phyloP scores from a whole-genome alignment of 2,888 invertebrate species.

The Gnatocerus cornutus region DNA sequence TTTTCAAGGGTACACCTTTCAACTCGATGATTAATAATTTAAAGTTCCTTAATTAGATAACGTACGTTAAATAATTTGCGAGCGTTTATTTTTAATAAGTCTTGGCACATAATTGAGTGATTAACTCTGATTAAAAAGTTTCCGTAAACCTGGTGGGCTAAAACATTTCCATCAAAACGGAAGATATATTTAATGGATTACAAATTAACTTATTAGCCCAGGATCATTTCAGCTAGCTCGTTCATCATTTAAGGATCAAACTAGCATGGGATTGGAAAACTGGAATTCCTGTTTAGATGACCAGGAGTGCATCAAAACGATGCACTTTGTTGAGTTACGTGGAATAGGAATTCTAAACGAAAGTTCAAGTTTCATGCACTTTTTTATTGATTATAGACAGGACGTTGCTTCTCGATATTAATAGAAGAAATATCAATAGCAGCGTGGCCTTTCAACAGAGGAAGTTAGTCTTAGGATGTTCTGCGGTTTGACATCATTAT shows the following conservation, averaged over 20 bases:
- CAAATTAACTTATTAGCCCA: constrained; percentile 33
- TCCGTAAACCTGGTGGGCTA: constrained; percentile 8
- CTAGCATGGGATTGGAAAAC: constrained; percentile 8
- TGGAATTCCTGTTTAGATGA: background rate
- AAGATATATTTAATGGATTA: constrained; percentile 29
- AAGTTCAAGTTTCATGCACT: background rate
- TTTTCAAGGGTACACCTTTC: constrained; percentile 22
- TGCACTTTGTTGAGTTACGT: background rate
- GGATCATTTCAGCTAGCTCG: constrained; percentile 20
- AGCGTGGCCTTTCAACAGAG: no score
- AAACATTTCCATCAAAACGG: constrained; percentile 19
- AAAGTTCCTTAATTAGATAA: constrained; percentile 39
- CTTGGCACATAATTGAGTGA: constrained; percentile 28
- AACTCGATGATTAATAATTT: constrained; percentile 34
- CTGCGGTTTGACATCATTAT: background rate
- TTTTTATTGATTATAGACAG: background rate
- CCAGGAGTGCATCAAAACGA: constrained; percentile 7
- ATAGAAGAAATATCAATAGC: no score
- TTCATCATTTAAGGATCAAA: constrained; percentile 27
- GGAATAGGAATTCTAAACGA: background rate
- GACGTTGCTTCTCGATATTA: no score
- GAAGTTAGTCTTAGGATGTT: no score
- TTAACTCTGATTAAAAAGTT: constrained; percentile 35
- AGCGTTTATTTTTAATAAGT: constrained; percentile 35
- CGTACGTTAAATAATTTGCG: constrained; percentile 31